Evolutionary conservation across 1,140 invertebrate genomes (phyloP).

Genomic region (Drosophila repleta): DNA sequence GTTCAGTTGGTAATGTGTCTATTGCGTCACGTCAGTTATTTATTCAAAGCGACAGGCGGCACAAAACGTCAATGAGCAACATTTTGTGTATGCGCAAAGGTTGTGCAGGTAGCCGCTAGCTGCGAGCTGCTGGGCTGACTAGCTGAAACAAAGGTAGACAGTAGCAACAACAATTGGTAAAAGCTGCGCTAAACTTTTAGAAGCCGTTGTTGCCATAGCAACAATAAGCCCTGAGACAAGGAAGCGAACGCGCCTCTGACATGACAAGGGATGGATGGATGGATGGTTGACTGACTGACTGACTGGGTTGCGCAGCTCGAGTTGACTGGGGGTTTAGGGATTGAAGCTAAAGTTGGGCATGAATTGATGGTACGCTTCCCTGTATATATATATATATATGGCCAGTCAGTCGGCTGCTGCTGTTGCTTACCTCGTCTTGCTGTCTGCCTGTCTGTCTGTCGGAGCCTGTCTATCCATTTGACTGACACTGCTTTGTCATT

Average conservation of each 20-base stretch:
- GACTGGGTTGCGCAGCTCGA: conserved; percentile 11
- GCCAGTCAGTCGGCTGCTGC: background rate
- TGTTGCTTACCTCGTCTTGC: conserved; percentile 40
- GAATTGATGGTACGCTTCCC: conserved; percentile 57
- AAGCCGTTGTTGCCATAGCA: conserved; percentile 47
- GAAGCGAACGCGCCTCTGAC: conserved; percentile 41
- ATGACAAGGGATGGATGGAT: conserved; percentile 68
- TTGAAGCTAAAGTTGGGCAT: conserved; percentile 8
- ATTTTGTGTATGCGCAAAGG: conserved; percentile 67
- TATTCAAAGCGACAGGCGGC: conserved; percentile 80
- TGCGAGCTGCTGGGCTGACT: background rate
- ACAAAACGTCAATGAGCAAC: conserved; percentile 80
- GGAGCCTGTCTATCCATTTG: conserved; percentile 71
- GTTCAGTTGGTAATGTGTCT: conserved; percentile 70
- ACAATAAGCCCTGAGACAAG: conserved; percentile 43
- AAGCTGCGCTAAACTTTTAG: conserved; percentile 46
- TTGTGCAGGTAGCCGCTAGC: conserved; percentile 38
- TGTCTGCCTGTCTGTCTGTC: conserved; percentile 29
- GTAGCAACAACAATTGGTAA: conserved; percentile 43
- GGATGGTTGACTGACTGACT: conserved; percentile 7
- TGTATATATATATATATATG: conserved; percentile 2
- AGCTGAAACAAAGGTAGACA: conserved; percentile 37
- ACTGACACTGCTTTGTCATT: conserved; percentile 83
- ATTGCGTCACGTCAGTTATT: conserved; percentile 75
- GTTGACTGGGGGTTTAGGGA: background rate